Evolutionary conservation across 2,888 invertebrate species (phyloP).

Genomic region (Drosophila austrosaltans): DNA sequence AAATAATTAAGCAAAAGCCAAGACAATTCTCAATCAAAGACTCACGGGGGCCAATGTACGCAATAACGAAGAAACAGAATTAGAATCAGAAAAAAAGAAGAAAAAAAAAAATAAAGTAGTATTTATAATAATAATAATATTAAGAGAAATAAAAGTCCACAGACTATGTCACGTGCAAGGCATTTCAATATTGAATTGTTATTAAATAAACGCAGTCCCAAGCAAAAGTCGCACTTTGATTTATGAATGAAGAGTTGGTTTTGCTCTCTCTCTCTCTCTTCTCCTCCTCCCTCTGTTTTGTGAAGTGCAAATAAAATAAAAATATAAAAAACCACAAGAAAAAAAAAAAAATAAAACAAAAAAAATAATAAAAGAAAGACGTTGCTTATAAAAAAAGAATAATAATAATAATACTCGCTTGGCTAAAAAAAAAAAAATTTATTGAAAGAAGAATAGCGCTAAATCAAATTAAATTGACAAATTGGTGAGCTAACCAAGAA

Average conservation of each 20-base stretch:
- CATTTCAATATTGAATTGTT: slow-evolving; percentile 62
- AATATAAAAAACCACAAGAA: slow-evolving; percentile 6
- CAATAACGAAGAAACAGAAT: slow-evolving; percentile 29
- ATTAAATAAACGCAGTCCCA: slow-evolving; percentile 40
- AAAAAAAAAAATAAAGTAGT: slow-evolving; percentile 21
- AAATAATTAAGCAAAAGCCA: slow-evolving; percentile 3
- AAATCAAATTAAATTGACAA: slow-evolving; percentile 63
- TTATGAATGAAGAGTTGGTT: slow-evolving; percentile 49
- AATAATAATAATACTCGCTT: not conserved
- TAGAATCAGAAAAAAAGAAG: not conserved
- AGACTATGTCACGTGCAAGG: slow-evolving; percentile 57
- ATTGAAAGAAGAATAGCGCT: slow-evolving; percentile 33
- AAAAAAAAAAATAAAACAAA: slow-evolving; percentile 7
- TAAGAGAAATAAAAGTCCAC: slow-evolving; percentile 21
- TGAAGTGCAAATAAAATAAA: slow-evolving; percentile 24
- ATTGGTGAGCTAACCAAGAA: slow-evolving; percentile 35
- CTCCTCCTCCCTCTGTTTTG: not conserved
- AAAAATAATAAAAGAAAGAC: slow-evolving; percentile 22
- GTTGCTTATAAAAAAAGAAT: not conserved
- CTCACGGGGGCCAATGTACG: slow-evolving; percentile 47
- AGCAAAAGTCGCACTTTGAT: slow-evolving; percentile 47
- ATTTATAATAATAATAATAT: slow-evolving; percentile 17
- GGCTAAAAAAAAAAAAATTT: slow-evolving; percentile 23
- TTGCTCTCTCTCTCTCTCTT: not conserved
- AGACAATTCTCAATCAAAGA: slow-evolving; percentile 1